Conservation (phyloP, 2,888 invertebrate species). For the Harpalus rufipes region DNA sequence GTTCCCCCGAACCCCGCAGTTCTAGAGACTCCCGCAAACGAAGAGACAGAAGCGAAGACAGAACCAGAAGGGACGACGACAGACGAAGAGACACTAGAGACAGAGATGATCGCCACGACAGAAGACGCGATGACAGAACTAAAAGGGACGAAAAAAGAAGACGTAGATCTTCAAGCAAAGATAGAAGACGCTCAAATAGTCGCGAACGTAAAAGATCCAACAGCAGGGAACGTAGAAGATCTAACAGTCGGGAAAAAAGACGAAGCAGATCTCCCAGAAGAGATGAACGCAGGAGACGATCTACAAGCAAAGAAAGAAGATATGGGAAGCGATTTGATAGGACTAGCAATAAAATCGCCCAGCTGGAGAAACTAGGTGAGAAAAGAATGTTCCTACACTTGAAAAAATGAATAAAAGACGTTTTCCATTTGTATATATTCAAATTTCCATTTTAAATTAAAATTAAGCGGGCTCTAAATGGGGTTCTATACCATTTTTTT, state of each 20-base stretch:
- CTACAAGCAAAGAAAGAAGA: conserved; percentile 73
- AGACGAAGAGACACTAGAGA: neutral
- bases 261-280: conserved; percentile 71
- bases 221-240: conserved; percentile 26
- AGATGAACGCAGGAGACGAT: conserved; percentile 70
- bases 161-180: conserved; percentile 38
- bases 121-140: neutral
- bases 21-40: conserved; percentile 47
- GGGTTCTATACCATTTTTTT: no score
- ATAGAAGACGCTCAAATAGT: conserved; percentile 32
- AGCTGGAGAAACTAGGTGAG: conserved; percentile 78
- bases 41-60: conserved; percentile 63
- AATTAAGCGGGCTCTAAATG: no score
- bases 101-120: neutral
- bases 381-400: neutral
- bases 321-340: conserved; percentile 77
- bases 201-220: conserved; percentile 46
- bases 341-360: conserved; percentile 76
- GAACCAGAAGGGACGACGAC: conserved; percentile 3
- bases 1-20: neutral
- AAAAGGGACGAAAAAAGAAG: neutral
- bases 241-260: conserved; percentile 27
- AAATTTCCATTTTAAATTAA: no score
- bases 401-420: no score
- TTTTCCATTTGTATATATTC: no score